Base-by-base conservation (phyloP, 2,113 vertebrate species). In the Brachypodius melanocephalos region DNA sequence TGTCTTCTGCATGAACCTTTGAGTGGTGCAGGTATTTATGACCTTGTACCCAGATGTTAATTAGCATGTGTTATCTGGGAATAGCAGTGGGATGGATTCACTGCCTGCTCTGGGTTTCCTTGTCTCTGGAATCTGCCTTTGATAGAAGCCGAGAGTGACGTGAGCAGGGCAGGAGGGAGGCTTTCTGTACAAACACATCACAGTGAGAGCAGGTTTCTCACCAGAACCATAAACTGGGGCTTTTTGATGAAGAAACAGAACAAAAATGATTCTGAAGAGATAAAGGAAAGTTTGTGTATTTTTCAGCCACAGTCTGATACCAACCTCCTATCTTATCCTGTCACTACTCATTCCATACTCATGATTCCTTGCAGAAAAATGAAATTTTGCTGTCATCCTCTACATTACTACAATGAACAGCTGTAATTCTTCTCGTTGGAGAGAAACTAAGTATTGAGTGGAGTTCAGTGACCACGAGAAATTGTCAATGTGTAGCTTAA, bases 61-160 rank as follows among this genome's bases (percentile, higher is more conserved):
- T 88, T 6, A 52, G 55, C 9, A 8, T 59, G 83, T 18, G 77
- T 55, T 86, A 51, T 61, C 88, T 92, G 90, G 94, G 71, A 88
- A 49, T 1, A 46, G 81, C 82, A 72, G 28, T 26, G 2, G 82
- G 57, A 58, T 63, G 62, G 59, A 63, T 15, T 14, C 2, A 0
- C 63, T 81, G 87, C 38, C 82, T 87, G 83, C 86, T 78, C 72
- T 63, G 22, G 66, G 15, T 52, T 78, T 38, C 71, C 78, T 74
- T 85, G 74, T 94, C 82, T 76, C 66, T 48, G 32, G 4, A 59
- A 87, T 68, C 83, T 82, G 5, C 61, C 72, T 85, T 73, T 72
- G 61, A 75, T 72, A 52, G 22, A 51, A 59, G 61, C 38, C 0
- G 0, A 25, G 29, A 0, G 17, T 36, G 55, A 74, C 0, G 6